Base-by-base conservation (phyloP, 2,113 vertebrate species). In the Eulemur rufifrons region DNA sequence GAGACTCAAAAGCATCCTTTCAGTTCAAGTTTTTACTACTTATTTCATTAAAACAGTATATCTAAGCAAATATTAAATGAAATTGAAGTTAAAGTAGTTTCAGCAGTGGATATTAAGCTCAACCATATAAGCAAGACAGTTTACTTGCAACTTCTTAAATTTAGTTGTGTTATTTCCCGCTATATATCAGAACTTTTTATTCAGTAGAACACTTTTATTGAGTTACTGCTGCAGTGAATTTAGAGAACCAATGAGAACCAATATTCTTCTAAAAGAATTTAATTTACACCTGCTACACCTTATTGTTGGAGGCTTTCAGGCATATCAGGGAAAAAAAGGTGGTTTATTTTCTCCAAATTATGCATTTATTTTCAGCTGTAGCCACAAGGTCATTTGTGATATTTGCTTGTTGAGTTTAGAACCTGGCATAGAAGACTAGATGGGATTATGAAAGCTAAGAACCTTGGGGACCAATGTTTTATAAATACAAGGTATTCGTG, bases 201-300 rank as follows among this genome's bases (percentile, higher is more conserved):
- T 85, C 61, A 77, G 10, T 66, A 78, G 23, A 82, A n/a, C 13
- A 69, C 17, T 3, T 92, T 86, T 54, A 52, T 85, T 76, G 68
- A 23, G 9, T 68, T 84, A 92, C 59, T 74, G 69, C 27, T 69
- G 7, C 39, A 42, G 56, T 71, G 61, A 96, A 39, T 20, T 90
- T 5, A n/a, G 47, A 92, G 52, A 85, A 45, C 18, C 13, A 88
- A 3, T 76, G 42, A 92, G 45, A 85, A 45, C 18, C 20, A 91
- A 4, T 76, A 47, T 86, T 93, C 12, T 95, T 91, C n/a, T 83
- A n/a, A 89, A 94, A 90, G 17, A 83, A 61, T 90, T 78, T 77
- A 66, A 87, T 86, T 89, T 88, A 86, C 37, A 69, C 21, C 37
- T 63, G 17, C 17, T 27, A 83, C 42, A 73, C 76, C 25, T 88